Evolutionary conservation across 2,797 vertebrate species (phyloP), one percentile per base, ranked within the genome.

Genomic region (Acanthurus tractus): DNA sequence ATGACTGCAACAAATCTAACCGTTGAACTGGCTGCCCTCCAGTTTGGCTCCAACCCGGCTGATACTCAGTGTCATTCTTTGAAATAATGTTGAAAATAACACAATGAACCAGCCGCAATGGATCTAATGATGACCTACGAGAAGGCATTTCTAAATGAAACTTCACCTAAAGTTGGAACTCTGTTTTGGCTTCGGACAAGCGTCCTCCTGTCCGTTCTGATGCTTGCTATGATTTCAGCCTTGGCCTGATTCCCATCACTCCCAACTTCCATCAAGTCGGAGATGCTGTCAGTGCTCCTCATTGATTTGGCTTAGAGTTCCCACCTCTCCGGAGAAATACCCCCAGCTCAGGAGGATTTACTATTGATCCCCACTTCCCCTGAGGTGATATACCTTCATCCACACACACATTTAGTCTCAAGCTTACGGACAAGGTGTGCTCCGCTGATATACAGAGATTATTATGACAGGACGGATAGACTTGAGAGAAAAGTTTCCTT

Each of bases 321-420:
- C 84, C 61, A 79, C 80, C 90, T 89, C 88, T 91, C 92, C 85
- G 80, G 85, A 93, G 91, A 93, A 91, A 91, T 89, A 88, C 79
- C 76, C 76, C 67, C 74, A 82, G 89, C 90, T 92, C 85, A 81
- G 74, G 85, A 89, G 89, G 89, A 89, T 91, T 93, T 91, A 83
- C 82, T 90, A 89, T 94, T 88, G 89, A 93, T 93, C 86, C 74
- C 67, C 79, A 78, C 84, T 92, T 93, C 90, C 89, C 89, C 74
- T 36, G 20, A 83, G 82, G 74, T 86, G 85, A 91, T 92, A 85
- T 87, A 91, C 85, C 79, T 82, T 76, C 86, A 84, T 83, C 76
- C 83, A 74, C 76, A 81, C 78, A 78, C 79, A 63, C 83, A 68
- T 83, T 76, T 70, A 63, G 67, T 85, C 76, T 71, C 63, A 20